Percentiles rank a stretch among this genome's conserved stretches.
phyloP scores from a whole-genome alignment of 2,113 vertebrate species.

The Genyomyrus donnyi region DNA sequence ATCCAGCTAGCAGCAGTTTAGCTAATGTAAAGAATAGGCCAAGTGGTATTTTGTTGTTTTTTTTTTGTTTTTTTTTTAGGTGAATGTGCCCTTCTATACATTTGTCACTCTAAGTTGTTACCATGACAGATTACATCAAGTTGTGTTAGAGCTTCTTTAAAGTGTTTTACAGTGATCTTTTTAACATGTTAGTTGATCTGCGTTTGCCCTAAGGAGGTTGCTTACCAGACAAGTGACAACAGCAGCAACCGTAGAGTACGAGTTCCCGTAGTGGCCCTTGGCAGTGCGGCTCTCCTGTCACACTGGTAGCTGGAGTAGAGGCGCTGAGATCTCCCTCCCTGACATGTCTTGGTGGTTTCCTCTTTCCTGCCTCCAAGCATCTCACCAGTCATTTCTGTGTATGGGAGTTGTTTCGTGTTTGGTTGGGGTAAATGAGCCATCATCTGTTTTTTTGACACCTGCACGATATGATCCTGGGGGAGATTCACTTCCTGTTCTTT shows the following conservation, averaged over 20 bases:
- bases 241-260: background rate
- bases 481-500: background rate
- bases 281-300: background rate
- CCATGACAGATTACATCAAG: background rate
- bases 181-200: background rate
- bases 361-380: background rate
- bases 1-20: background rate
- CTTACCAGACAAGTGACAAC: background rate
- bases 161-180: background rate
- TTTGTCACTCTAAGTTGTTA: background rate
- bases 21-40: background rate
- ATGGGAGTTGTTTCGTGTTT: background rate
- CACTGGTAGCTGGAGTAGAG: background rate
- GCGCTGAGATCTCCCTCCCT: slow-evolving; percentile 5
- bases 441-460: background rate
- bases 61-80: background rate
- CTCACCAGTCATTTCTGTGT: background rate
- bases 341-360: background rate
- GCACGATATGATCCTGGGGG: background rate
- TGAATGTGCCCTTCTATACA: background rate
- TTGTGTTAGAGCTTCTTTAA: background rate
- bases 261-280: background rate
- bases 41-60: background rate
- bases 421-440: background rate
- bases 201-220: background rate